Evolutionary conservation across 2,797 vertebrate genomes (phyloP).

Genomic region (Catharus ustulatus): DNA sequence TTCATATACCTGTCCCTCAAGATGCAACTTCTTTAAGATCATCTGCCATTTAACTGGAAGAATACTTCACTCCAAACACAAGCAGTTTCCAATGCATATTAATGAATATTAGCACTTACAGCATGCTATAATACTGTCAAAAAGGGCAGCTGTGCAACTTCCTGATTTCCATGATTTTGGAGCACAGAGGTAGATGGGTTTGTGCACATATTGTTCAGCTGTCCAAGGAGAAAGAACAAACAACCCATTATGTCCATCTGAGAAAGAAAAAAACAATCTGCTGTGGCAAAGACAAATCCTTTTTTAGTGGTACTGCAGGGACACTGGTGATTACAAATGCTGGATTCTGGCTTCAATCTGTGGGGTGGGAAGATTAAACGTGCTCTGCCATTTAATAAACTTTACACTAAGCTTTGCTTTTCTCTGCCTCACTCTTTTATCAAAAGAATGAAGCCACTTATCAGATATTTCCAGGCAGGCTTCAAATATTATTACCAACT

Average conservation of each 20-base stretch:
- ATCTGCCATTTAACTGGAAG: background rate
- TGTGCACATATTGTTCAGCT: background rate
- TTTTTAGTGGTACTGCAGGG: background rate
- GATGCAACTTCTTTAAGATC: background rate
- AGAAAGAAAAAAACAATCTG: background rate
- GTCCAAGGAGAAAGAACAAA: constrained; percentile 31
- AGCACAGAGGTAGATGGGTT: background rate
- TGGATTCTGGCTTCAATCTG: background rate
- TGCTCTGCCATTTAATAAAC: constrained; percentile 42
- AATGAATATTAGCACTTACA: background rate
- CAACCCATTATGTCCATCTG: background rate
- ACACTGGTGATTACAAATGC: constrained; percentile 13
- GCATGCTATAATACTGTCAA: background rate
- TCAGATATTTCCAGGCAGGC: constrained; percentile 38
- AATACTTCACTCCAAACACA: background rate
- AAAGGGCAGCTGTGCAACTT: background rate
- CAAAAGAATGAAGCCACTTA: constrained; percentile 40
- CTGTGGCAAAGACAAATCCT: background rate
- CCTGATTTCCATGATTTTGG: background rate
- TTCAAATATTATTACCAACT: constrained; percentile 20
- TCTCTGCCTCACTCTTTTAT: background rate
- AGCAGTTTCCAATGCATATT: background rate
- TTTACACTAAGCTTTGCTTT: background rate
- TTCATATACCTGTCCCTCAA: background rate
- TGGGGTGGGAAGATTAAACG: background rate